Percentiles rank a stretch among this genome's conserved stretches.
These are phyloP conservation scores for Megaceryle alcyon DNA, from an alignment of 2,797 vertebrate genomes.

Conservation along the genomic window DNA sequence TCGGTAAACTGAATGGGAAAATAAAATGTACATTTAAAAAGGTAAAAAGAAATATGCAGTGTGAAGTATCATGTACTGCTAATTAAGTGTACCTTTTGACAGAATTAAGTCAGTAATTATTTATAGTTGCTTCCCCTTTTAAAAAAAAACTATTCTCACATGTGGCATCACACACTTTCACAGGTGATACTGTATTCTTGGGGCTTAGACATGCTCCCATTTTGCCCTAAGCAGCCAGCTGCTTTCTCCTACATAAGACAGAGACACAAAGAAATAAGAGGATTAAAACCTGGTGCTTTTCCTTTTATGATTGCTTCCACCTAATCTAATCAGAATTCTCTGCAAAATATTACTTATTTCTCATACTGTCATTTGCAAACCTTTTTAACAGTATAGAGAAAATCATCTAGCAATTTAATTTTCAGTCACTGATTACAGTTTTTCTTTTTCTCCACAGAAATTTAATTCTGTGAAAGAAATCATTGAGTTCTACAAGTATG, in stretches of 20 bases:
- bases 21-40: not conserved
- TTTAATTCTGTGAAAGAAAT: conserved; percentile 90
- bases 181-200: not conserved
- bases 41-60: not conserved
- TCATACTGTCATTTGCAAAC: not conserved
- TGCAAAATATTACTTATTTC: not conserved
- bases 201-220: not conserved
- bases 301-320: not conserved
- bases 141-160: not conserved
- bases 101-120: not conserved
- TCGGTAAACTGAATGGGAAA: not conserved
- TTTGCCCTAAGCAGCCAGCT: not conserved
- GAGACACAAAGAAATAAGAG: not conserved
- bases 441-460: conserved; percentile 73
- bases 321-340: not conserved
- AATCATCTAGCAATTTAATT: not conserved
- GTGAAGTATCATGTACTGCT: not conserved
- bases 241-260: not conserved
- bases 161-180: not conserved
- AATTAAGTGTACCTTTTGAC: not conserved
- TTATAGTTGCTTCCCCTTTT: not conserved
- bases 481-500: conserved; percentile 86
- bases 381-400: not conserved
- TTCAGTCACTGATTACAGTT: not conserved
- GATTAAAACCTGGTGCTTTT: not conserved